Conservation (phyloP, 1,140 invertebrate genomes). For the Cephus cinctus region DNA sequence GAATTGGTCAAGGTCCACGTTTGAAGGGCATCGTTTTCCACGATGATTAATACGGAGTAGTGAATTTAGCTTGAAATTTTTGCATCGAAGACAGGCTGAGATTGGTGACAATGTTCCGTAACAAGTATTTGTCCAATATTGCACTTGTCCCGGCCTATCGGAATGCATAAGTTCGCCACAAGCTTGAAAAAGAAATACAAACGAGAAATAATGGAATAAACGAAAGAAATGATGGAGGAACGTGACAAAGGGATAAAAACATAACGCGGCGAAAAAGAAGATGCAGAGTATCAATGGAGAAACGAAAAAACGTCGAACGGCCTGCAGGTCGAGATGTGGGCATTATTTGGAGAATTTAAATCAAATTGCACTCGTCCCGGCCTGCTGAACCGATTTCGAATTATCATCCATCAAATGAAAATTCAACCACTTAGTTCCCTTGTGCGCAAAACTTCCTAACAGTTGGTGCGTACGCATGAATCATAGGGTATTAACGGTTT, state of each 20-base stretch:
- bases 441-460: no score
- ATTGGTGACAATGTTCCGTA: constrained; percentile 53
- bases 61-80: constrained; percentile 6
- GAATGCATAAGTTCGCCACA: constrained; percentile 36
- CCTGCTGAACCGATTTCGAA: constrained; percentile 51
- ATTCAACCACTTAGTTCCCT: no score
- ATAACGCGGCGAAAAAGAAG: constrained; percentile 3
- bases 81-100: constrained; percentile 53
- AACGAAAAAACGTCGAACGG: constrained; percentile 17
- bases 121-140: constrained; percentile 42
- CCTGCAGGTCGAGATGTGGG: constrained; percentile 47
- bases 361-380: constrained; percentile 57
- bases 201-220: not conserved
- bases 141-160: constrained; percentile 58
- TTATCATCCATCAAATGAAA: no score
- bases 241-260: constrained; percentile 1
- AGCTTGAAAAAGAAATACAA: not conserved
- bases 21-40: no score
- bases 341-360: constrained; percentile 46
- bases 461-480: no score
- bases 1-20: constrained; percentile 40
- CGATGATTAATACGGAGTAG: constrained; percentile 4
- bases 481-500: no score
- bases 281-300: constrained; percentile 13
- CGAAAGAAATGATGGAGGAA: not conserved